Percentiles rank a stretch among this genome's conserved stretches.
These are phyloP conservation scores for Spodoptera picta DNA, from an alignment of 2,888 invertebrate genomes.

Conservation along the genomic window DNA sequence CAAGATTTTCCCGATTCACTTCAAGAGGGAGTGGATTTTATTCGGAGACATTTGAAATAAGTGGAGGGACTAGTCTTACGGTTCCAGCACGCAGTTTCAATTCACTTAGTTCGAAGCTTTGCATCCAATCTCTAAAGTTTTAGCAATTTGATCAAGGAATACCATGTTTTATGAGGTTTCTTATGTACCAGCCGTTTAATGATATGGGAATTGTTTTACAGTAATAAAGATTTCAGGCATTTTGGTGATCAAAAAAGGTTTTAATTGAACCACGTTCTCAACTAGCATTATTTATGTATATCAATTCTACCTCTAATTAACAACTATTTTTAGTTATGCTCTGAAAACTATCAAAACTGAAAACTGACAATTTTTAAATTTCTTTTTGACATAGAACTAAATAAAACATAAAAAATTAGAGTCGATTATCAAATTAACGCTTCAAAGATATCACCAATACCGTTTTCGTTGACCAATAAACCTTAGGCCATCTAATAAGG, in stretches of 20 bases:
- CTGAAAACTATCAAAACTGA: too few relatives aligned
- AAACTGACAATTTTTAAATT: too few relatives aligned
- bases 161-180: background rate
- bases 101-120: slow-evolving; percentile 5
- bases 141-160: too few relatives aligned
- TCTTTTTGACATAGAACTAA: too few relatives aligned
- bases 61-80: background rate
- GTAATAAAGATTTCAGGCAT: too few relatives aligned
- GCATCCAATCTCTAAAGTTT: background rate
- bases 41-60: slow-evolving; percentile 8
- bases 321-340: too few relatives aligned
- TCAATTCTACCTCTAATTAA: too few relatives aligned
- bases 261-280: too few relatives aligned
- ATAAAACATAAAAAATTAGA: too few relatives aligned
- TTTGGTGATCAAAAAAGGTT: too few relatives aligned
- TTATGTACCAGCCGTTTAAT: background rate
- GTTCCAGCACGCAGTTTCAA: slow-evolving; percentile 6
- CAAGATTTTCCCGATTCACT: slow-evolving; percentile 5
- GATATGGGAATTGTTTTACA: background rate
- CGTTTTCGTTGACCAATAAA: background rate
- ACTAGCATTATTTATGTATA: too few relatives aligned
- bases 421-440: background rate
- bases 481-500: too few relatives aligned
- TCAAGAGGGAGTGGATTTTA: background rate
- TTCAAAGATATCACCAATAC: background rate